Percentiles rank a stretch among this genome's conserved stretches.
These are phyloP conservation scores for Drosophila bocqueti DNA, from an alignment of 1,140 invertebrate genomes.

Conservation along the genomic window DNA sequence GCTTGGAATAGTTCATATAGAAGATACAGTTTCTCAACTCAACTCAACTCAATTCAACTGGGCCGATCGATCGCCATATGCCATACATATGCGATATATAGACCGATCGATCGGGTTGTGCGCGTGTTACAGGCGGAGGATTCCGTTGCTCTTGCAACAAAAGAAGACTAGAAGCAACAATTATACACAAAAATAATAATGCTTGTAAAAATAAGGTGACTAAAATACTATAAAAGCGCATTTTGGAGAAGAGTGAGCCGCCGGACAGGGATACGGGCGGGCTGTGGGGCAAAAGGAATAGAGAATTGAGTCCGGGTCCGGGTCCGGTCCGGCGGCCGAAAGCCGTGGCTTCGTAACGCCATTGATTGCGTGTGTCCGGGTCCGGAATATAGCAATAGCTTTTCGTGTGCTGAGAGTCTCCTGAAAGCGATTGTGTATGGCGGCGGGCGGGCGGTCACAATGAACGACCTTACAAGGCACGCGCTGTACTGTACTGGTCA, in stretches of 20 bases:
- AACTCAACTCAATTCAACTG: slow-evolving; percentile 43
- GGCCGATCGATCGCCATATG: slow-evolving; percentile 43
- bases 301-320: slow-evolving; percentile 53
- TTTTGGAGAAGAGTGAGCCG: slow-evolving; percentile 73
- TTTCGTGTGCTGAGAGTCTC: slow-evolving; percentile 70
- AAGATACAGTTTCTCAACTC: slow-evolving; percentile 64
- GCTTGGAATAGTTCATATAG: slow-evolving; percentile 79
- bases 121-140: slow-evolving; percentile 60
- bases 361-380: slow-evolving; percentile 64
- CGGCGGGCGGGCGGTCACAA: slow-evolving; percentile 57
- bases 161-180: slow-evolving; percentile 85
- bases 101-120: slow-evolving; percentile 46
- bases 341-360: slow-evolving; percentile 73
- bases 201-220: slow-evolving; percentile 82
- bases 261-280: slow-evolving; percentile 28
- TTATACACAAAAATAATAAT: slow-evolving; percentile 84
- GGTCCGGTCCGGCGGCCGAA: slow-evolving; percentile 48
- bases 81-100: slow-evolving; percentile 12
- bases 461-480: slow-evolving; percentile 80
- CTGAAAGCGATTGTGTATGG: slow-evolving; percentile 70
- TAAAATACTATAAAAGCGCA: slow-evolving; percentile 83
- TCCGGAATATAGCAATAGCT: slow-evolving; percentile 41
- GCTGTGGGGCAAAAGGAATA: slow-evolving; percentile 15
- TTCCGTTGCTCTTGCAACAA: slow-evolving; percentile 85
- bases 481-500: slow-evolving; percentile 37